Evolutionary conservation across 2,797 vertebrate genomes (phyloP).

Genomic region (Botia kubotai): DNA sequence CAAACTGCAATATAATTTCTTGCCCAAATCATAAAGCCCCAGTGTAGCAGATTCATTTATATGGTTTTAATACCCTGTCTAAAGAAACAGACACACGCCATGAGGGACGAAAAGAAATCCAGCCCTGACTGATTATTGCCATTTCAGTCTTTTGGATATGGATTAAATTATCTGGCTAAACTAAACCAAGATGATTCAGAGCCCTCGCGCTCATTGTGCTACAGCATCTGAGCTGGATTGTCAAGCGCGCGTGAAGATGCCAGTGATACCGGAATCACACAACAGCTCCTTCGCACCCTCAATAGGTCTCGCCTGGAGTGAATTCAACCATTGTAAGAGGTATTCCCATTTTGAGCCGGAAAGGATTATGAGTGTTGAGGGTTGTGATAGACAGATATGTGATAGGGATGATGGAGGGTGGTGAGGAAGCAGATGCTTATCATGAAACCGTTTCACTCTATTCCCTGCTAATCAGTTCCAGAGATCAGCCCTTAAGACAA

Average conservation of each 20-base stretch:
- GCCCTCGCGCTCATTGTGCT: constrained; percentile 22
- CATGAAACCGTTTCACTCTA: constrained; percentile 49
- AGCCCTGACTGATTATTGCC: constrained; percentile 23
- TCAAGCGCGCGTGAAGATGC: constrained; percentile 5
- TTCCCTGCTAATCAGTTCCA: constrained; percentile 48
- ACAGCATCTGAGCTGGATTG: constrained; percentile 20
- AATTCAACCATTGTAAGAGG: constrained; percentile 21
- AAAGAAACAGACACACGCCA: background rate
- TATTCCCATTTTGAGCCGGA: constrained; percentile 20
- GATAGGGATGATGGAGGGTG: constrained; percentile 53
- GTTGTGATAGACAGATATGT: constrained; percentile 38
- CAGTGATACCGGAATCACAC: constrained; percentile 33
- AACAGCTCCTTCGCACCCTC: constrained; percentile 28
- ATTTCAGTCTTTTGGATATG: constrained; percentile 36
- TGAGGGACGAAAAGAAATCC: constrained; percentile 28
- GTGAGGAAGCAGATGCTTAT: constrained; percentile 53
- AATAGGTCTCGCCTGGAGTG: constrained; percentile 9
- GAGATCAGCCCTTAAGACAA: constrained; percentile 50
- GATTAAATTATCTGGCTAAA: constrained; percentile 47
- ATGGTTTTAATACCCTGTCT: constrained; percentile 6
- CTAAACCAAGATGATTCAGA: constrained; percentile 17
- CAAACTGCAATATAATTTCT: background rate
- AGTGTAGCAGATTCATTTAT: background rate
- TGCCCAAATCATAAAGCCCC: background rate
- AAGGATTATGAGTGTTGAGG: constrained; percentile 26